phyloP scores from a whole-genome alignment of 2,888 invertebrate species.

The Ischnura elegans region DNA sequence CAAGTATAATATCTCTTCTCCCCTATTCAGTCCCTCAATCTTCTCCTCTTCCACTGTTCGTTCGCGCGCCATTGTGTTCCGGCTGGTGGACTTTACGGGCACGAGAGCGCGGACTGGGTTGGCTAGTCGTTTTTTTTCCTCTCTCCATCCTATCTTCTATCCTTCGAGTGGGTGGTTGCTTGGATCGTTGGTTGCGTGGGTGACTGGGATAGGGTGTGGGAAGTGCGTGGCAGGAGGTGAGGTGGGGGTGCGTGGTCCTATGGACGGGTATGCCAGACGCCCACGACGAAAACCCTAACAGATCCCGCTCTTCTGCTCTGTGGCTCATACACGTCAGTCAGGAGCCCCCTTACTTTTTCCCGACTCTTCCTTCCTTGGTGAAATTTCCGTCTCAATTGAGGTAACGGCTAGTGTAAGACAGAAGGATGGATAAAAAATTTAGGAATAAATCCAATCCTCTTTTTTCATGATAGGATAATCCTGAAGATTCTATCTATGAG shows the following conservation, averaged over 20 bases:
- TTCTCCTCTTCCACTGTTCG: background rate
- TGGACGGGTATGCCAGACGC: constrained; percentile 4
- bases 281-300: background rate
- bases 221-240: background rate
- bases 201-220: background rate
- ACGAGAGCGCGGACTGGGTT: background rate
- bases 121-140: background rate
- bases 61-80: constrained; percentile 34
- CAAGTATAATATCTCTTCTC: background rate
- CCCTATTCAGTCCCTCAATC: background rate
- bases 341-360: background rate
- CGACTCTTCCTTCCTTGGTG: background rate
- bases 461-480: background rate
- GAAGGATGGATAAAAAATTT: background rate
- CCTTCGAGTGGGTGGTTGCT: constrained; percentile 17
- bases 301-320: background rate
- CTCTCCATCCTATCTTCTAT: background rate
- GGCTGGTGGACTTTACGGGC: background rate
- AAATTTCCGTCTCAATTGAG: no score
- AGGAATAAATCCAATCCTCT: background rate
- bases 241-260: background rate
- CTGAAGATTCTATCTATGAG: background rate
- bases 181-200: constrained; percentile 21
- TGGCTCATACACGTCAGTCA: constrained; percentile 18
- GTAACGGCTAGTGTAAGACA: background rate